Base-by-base conservation (phyloP, 64 coral and sea anemone genomes). In the Acropora yongei region DNA sequence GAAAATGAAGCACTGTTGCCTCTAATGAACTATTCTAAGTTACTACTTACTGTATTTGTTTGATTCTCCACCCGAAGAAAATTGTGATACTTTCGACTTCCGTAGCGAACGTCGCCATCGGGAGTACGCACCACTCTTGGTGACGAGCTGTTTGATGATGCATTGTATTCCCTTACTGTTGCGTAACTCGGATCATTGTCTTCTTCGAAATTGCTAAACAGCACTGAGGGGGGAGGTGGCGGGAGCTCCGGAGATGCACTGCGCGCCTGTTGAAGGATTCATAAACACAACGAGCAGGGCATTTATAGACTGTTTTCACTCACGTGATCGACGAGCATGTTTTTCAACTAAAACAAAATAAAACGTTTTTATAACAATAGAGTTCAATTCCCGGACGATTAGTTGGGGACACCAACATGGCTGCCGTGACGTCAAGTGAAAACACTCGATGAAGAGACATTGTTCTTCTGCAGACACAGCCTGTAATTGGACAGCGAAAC, bases 191-290 rank as follows among this genome's bases (percentile, higher is more conserved):
- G 61, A 17, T 84, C 82, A n/a, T 71, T 63, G 16, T 19, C 61
- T 17, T 69, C 63, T 3, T 14, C 82, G 6, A 47, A 30, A 1
- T 60, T 48, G 61, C 67, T 84, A 20, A 69, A 8, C 7, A 69
- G 44, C 2, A 69, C 61, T n/a, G 65, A 18, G 2, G 82, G 63
- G 4, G 82, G 82, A 46, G 82, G 61, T 17, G 82, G 43, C 17
- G 82, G 82, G 82, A 84, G 82, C 1, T 84, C 60, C 49, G 82
- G 82, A 18, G 14, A 84, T 18, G 61, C 82, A 84, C 44, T 69
- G 2, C 82, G 82, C 42, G 17, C 9, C 80, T 83, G 16, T 39
- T 55, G 48, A 4, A 10, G 5, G 51, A 55, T 30, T 30, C 30
- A 55, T 7, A 55, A 55, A 55, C 51, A 55, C 51, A 55, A 7